These are phyloP conservation scores for Cyprinodon variegatus DNA, from an alignment of 2,113 vertebrate species.

Conservation along the genomic window DNA sequence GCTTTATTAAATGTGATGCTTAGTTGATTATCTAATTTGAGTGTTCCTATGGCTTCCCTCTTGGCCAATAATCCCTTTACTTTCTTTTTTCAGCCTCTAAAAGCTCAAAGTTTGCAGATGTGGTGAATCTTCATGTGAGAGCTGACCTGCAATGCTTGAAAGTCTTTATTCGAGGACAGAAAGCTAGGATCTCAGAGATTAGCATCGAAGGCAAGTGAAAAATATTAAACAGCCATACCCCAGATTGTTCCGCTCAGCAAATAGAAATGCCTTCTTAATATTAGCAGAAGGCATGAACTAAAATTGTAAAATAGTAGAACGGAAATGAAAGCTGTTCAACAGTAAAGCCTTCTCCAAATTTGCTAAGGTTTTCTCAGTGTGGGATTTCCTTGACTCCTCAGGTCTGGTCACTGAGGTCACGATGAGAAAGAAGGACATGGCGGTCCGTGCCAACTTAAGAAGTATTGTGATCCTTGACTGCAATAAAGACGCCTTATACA, in stretches of 20 bases:
- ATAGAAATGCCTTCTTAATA: background rate
- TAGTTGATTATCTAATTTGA: background rate
- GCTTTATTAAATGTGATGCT: background rate
- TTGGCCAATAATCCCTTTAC: background rate
- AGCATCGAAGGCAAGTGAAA: conserved; percentile 87
- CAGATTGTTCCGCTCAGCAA: background rate
- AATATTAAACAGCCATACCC: background rate
- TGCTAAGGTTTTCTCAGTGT: background rate
- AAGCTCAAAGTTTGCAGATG: conserved; percentile 84
- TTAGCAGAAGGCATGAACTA: too few species aligned
- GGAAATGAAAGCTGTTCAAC: too few species aligned
- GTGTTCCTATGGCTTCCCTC: background rate
- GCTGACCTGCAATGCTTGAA: conserved; percentile 90
- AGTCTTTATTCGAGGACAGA: conserved; percentile 92
- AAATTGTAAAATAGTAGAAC: too few species aligned
- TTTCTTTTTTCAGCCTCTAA: conserved; percentile 80
- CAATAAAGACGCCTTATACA: conserved; percentile 88
- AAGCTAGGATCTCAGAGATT: conserved; percentile 90
- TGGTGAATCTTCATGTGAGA: conserved; percentile 87
- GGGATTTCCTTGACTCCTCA: conserved; percentile 50
- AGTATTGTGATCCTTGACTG: conserved; percentile 93
- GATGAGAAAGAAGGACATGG: conserved; percentile 86
- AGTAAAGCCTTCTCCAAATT: background rate
- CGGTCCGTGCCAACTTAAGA: conserved; percentile 89
- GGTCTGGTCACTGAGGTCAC: conserved; percentile 91